Evolutionary conservation across 2,113 vertebrate species (phyloP).

Genomic region (Sylvicapra grimmia): DNA sequence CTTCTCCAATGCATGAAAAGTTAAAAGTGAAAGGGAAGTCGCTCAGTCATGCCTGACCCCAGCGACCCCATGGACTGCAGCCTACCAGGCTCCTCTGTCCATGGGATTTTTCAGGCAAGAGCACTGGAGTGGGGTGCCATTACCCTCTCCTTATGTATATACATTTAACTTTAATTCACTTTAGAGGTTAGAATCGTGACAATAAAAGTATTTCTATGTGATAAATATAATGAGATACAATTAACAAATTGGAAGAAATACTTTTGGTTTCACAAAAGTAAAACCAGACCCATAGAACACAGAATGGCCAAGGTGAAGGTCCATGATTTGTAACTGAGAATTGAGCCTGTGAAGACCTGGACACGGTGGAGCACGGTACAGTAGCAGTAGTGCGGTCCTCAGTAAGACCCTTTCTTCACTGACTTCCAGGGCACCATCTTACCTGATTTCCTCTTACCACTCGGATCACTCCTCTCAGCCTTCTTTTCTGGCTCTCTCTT

Average conservation of each 20-base stretch:
- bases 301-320: background rate
- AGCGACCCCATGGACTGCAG: too few species aligned
- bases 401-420: background rate
- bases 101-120: too few species aligned
- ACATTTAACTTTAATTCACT: background rate
- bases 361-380: fast-evolving
- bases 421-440: background rate
- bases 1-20: too few species aligned
- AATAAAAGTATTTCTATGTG: background rate
- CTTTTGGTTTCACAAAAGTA: background rate
- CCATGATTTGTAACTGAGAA: background rate
- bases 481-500: background rate
- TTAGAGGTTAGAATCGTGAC: background rate
- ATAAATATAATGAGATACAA: background rate
- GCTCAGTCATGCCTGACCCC: too few species aligned
- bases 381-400: background rate
- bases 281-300: background rate
- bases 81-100: too few species aligned
- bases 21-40: too few species aligned
- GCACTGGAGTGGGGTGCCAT: too few species aligned
- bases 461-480: background rate
- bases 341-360: background rate
- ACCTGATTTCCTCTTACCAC: background rate
- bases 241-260: background rate
- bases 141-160: background rate